Evolutionary conservation across 2,113 vertebrate species (phyloP), one percentile per base, ranked within the genome.

Genomic region (Erpornis zantholeuca): DNA sequence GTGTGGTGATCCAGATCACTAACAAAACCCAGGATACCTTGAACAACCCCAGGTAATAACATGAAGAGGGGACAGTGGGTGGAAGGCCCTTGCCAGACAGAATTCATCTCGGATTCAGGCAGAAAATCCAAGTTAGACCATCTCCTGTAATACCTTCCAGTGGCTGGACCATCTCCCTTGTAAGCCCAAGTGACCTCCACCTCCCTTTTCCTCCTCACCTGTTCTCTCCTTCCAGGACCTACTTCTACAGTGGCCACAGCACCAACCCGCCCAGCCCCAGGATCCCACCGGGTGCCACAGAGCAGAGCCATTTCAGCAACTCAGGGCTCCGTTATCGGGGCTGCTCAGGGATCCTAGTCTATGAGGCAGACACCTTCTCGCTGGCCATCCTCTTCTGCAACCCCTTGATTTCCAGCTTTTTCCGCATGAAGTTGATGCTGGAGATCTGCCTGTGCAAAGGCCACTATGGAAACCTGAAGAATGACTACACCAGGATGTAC

Each of bases 291-390:
- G 18, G 28, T 16, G 19, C 4, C 38, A 53, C 1, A 0, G 64
- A 36, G 19, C 44, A 20, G 7, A 69, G n/a, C 28, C 11, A n/a
- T 2, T 76, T 76, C 5, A 2, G 12, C 35, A 86, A 35, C 29
- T 29, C 16, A 0, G 2, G 15, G 7, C 19, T 20, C 45, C 10
- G 0, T 44, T 60, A 18, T 12, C 1, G 2, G 54, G 38, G 33
- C 11, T 19, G 63, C 1, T 2, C 14, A 10, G 45, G 63, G 8
- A 4, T 86, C 33, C 63, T 61, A n/a, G 15, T 60, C 14, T 52
- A 45, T 0, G 8, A 69, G 45, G 36, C 8, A 0, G 45, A 52
- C 15, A 3, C 38, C 45, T 77, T 77, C 54, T 28, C 15, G 1
- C 6, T 86, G 38, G 38, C 38, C 54, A 69, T 78, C 38, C 63